These are phyloP conservation scores for Falcunculus frontatus DNA, from an alignment of 2,113 vertebrate species.

Conservation along the genomic window DNA sequence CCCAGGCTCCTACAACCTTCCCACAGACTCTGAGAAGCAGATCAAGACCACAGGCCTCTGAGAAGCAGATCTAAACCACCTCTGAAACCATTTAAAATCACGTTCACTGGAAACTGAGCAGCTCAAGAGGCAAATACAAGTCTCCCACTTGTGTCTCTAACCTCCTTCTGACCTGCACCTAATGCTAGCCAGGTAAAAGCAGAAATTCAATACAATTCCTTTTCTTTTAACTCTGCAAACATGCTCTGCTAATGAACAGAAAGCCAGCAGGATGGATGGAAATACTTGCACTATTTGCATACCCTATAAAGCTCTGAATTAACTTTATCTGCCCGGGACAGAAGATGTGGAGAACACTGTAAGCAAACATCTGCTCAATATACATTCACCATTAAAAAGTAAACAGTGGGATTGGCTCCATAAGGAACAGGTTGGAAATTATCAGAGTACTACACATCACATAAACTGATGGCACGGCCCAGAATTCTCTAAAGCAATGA, in stretches of 20 bases:
- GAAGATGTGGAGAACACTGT: conserved; percentile 50
- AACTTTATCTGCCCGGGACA: conserved; percentile 45
- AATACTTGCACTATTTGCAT: background rate
- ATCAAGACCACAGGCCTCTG: background rate
- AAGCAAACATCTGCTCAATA: conserved; percentile 60
- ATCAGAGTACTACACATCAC: conserved; percentile 10
- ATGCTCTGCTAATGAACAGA: background rate
- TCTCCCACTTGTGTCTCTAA: background rate
- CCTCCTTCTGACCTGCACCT: background rate
- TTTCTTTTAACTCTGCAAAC: background rate
- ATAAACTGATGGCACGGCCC: background rate
- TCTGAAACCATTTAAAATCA: background rate
- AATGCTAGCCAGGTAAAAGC: background rate
- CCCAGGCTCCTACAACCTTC: background rate
- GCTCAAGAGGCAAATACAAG: background rate
- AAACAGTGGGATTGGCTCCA: conserved; percentile 38
- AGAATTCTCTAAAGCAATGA: background rate
- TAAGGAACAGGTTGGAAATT: conserved; percentile 54
- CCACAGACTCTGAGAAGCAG: background rate
- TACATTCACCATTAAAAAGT: conserved; percentile 39
- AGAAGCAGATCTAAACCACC: background rate
- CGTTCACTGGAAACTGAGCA: background rate
- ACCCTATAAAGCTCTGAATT: conserved; percentile 39
- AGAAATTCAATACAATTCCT: background rate
- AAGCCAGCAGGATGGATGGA: background rate